Percentiles rank a stretch among this genome's conserved stretches.
Conservation (phyloP, 2,797 vertebrate species). For the Hozukius guyotensis region DNA sequence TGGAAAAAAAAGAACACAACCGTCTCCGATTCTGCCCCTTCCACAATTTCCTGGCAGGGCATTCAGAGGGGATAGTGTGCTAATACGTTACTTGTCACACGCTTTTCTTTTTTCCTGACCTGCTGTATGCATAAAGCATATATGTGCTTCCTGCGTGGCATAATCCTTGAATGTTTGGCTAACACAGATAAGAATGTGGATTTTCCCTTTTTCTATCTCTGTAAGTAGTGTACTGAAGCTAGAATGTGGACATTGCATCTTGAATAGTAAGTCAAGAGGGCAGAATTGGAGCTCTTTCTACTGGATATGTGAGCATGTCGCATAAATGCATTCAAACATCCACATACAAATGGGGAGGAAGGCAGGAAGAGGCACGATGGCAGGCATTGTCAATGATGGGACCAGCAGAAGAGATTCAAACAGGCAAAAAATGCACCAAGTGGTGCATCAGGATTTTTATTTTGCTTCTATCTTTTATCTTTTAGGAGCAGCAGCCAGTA, state of each 20-base stretch:
- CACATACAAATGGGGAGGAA: not conserved
- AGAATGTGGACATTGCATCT: not conserved
- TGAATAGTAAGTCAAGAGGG: not conserved
- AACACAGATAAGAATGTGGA: not conserved
- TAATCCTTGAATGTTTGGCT: not conserved
- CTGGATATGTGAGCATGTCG: not conserved
- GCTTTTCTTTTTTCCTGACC: not conserved
- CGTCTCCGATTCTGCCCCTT: conserved; percentile 57
- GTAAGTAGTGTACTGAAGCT: not conserved
- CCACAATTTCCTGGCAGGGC: conserved; percentile 46
- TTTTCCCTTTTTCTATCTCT: not conserved
- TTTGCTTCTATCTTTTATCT: too few species aligned
- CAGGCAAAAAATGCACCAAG: not conserved
- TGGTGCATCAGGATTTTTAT: too few species aligned
- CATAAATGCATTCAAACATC: not conserved
- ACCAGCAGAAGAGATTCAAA: not conserved
- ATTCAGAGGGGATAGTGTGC: not conserved
- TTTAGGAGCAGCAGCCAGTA: not conserved
- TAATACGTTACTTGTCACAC: not conserved
- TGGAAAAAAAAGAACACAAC: conserved; percentile 22
- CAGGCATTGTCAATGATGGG: not conserved
- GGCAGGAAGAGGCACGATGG: not conserved
- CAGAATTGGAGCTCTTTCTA: not conserved
- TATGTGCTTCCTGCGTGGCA: not conserved
- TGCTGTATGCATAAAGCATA: not conserved